Evolutionary conservation across 2,797 vertebrate genomes (phyloP), one percentile per base, ranked within the genome.

Genomic region (Tamandua tetradactyla): DNA sequence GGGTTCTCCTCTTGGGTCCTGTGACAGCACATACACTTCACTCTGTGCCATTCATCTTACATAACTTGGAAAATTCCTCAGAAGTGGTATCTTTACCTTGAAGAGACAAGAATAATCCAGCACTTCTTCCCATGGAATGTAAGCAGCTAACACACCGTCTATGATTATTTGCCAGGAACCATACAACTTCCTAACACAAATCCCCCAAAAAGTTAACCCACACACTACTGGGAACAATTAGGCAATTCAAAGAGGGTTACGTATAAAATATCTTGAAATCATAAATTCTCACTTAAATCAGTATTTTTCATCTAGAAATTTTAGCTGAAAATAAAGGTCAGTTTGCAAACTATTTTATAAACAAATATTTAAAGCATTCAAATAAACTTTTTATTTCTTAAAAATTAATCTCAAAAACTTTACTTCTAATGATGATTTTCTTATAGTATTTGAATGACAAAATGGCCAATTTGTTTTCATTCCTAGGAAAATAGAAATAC

Each of bases 111-210:
- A 90, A 37, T 20, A 22, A 69, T 35, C 25, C 18, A 71, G 4
- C 4, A 10, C 3, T 12, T 61, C 35, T 49, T 81, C 40, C 68
- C 52, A 0, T 37, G 3, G 22, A 1, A 5, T 42, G 0, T 5
- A 30, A 5, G 2, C 20, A 35, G 42, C 8, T 59, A 22, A 40
- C 37, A 37, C 1, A 91, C 47, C 13, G 3, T 30, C 2, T 74
- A 23, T 25, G 9, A 8, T 27, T 42, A 3, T 52, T 66, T 57
- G 30, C 32, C 59, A 47, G 35, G 64, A 74, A 52, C 18, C 23
- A 5, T 4, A 52, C 15, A 40, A 69, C 49, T 52, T 17, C 49
- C 49, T 52, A 7, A 7, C 20, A 2, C 8, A 49, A 52, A 17
- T 15, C 49, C 13, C 49, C 49, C 49, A 23, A n/a, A n/a, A n/a